Conservation (phyloP, 2,113 vertebrate species). For the Ifrita kowaldi region DNA sequence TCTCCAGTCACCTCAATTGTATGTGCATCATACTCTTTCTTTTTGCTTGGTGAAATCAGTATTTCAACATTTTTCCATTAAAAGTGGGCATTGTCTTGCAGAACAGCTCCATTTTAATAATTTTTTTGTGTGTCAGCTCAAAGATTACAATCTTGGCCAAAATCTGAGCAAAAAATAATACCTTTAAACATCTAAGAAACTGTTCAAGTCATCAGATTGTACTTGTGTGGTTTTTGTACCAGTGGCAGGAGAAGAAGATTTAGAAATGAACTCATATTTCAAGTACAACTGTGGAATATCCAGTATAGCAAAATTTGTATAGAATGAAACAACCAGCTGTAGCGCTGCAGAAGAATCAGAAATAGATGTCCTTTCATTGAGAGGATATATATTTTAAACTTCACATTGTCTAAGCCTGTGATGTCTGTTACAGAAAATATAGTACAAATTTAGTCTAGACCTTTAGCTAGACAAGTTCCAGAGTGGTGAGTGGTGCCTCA, state of each 20-base stretch:
- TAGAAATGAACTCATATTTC: background rate
- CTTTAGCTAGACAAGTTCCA: background rate
- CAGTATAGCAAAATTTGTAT: background rate
- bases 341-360: background rate
- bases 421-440: background rate
- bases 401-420: rapidly evolving
- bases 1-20: background rate
- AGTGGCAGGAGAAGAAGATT: background rate
- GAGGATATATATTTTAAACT: background rate
- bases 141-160: background rate
- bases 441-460: background rate
- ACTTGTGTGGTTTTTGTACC: background rate
- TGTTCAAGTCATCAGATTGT: background rate
- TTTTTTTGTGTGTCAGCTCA: background rate
- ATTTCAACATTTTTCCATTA: background rate
- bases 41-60: background rate
- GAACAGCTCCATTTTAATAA: background rate
- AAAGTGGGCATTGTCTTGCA: background rate
- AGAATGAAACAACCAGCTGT: background rate
- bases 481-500: background rate
- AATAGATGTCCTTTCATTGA: background rate
- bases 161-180: background rate
- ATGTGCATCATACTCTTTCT: background rate
- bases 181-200: background rate
- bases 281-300: background rate